Conservation (phyloP, 2,113 vertebrate species). For the Istiophorus platypterus region DNA sequence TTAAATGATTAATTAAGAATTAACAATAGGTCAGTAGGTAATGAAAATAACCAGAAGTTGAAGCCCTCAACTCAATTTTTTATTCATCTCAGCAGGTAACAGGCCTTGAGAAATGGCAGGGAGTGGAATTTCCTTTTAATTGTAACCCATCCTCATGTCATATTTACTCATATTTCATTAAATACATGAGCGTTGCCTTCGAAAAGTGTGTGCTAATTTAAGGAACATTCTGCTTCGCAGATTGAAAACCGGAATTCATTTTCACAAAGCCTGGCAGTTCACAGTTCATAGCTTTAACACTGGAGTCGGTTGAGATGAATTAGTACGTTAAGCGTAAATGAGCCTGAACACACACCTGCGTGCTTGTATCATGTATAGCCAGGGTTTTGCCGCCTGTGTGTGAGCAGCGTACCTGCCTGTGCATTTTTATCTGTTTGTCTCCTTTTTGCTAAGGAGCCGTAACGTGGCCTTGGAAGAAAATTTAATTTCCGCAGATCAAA, state of each 20-base stretch:
- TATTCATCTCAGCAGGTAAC: neutral
- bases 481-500: slow-evolving; percentile 70
- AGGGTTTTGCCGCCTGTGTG: slow-evolving; percentile 9
- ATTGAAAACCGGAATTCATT: slow-evolving; percentile 9
- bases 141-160: neutral
- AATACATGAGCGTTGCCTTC: neutral
- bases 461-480: slow-evolving; percentile 59
- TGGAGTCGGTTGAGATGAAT: neutral
- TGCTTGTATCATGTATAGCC: neutral
- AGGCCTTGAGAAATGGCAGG: neutral
- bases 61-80: neutral
- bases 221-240: slow-evolving; percentile 20
- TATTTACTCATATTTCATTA: slow-evolving; percentile 6
- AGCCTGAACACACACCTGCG: neutral
- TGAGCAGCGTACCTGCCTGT: neutral
- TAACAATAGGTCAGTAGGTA: too few species aligned
- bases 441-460: slow-evolving; percentile 47
- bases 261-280: slow-evolving; percentile 14
- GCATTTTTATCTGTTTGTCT: slow-evolving; percentile 48
- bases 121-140: neutral
- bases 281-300: slow-evolving; percentile 6
- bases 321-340: slow-evolving; percentile 2
- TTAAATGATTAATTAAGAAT: too few species aligned
- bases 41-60: neutral
- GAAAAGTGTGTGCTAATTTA: slow-evolving; percentile 15